phyloP scores from a whole-genome alignment of 2,113 vertebrate species.

The Entosphenus tridentatus region DNA sequence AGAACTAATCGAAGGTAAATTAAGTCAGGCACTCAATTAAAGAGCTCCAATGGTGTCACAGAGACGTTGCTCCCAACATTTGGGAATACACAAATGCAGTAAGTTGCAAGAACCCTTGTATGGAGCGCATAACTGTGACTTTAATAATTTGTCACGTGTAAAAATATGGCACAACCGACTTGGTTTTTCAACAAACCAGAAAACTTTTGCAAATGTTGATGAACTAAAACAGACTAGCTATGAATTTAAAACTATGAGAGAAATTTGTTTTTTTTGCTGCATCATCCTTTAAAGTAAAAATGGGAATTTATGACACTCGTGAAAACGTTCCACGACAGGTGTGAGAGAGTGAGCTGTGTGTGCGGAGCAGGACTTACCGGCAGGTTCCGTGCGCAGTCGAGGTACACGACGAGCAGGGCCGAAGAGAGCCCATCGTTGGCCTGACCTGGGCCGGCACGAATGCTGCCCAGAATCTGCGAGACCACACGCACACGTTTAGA shows the following conservation, averaged over 20 bases:
- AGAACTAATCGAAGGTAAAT: too few relatives aligned
- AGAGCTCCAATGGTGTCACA: too few relatives aligned
- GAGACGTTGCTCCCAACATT: too few relatives aligned
- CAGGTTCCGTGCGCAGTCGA: slow-evolving; percentile 70
- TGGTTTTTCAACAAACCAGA: too few relatives aligned
- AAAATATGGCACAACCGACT: too few relatives aligned
- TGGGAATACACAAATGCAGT: too few relatives aligned
- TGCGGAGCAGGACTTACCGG: slow-evolving; percentile 47
- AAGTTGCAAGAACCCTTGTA: too few relatives aligned
- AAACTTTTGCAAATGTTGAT: background rate
- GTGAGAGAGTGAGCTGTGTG: background rate
- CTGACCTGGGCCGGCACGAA: slow-evolving; percentile 46
- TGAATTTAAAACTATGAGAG: background rate
- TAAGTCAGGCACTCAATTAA: too few relatives aligned
- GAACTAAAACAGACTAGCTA: background rate
- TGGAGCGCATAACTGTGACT: too few relatives aligned
- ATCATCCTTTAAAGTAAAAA: background rate
- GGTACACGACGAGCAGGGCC: slow-evolving; percentile 58
- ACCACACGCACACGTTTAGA: background rate
- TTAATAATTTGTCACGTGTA: too few relatives aligned
- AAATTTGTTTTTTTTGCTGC: background rate
- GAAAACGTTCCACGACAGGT: slow-evolving; percentile 1
- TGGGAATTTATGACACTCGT: slow-evolving; percentile 6
- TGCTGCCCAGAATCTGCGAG: slow-evolving; percentile 41
- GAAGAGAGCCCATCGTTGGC: slow-evolving; percentile 68